Percentiles rank a stretch among this genome's conserved stretches.
phyloP scores from a whole-genome alignment of 2,888 invertebrate species.

The Notocelia uddmanniana region DNA sequence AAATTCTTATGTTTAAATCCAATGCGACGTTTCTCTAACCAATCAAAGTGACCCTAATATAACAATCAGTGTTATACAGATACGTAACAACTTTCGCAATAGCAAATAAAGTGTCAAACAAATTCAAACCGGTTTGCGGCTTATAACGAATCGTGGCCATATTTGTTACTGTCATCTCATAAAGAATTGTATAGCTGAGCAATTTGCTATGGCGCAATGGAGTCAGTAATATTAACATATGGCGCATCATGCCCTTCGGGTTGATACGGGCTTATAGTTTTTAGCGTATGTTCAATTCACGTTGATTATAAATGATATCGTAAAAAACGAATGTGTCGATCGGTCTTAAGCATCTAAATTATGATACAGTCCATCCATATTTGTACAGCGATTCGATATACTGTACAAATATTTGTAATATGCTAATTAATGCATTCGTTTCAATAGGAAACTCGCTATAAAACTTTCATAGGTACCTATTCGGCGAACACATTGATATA shows the following conservation, averaged over 20 bases:
- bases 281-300: conserved; percentile 1
- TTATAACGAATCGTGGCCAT: conserved; percentile 69
- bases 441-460: conserved; percentile 44
- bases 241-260: conserved; percentile 33
- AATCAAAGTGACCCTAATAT: conserved; percentile 10
- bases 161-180: conserved; percentile 59
- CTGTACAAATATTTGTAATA: background rate
- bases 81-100: conserved; percentile 59
- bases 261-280: conserved; percentile 26
- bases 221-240: conserved; percentile 49
- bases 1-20: background rate
- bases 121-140: conserved; percentile 60
- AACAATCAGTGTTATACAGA: conserved; percentile 27
- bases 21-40: background rate
- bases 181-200: conserved; percentile 49
- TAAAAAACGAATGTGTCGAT: background rate
- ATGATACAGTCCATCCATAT: too few species aligned
- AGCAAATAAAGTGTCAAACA: conserved; percentile 61
- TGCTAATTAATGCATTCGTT: conserved; percentile 1
- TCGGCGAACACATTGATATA: conserved; percentile 42
- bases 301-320: background rate
- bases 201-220: conserved; percentile 57
- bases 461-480: background rate
- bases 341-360: background rate
- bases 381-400: too few species aligned